Evolutionary conservation across 2,113 vertebrate species (phyloP), one percentile per base, ranked within the genome.

Genomic region (Cyanistes caeruleus): DNA sequence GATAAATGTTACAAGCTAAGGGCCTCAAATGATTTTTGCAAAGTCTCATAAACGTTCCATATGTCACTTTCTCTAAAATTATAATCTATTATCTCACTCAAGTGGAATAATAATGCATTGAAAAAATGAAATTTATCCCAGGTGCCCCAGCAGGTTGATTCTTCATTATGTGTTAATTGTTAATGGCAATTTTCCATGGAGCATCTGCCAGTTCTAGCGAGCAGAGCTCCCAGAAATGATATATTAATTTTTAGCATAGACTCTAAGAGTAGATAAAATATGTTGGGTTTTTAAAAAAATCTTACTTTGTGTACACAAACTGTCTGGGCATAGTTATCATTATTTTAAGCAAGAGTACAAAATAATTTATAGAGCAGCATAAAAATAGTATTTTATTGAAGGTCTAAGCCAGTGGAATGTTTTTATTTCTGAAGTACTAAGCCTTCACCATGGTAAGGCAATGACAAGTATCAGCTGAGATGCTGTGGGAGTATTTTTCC

Each of bases 121-220:
- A 84, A 62, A 95, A 93, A 92, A 69, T 67, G 89, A 94, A 95
- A 91, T 96, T 96, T 97, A 95, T 97, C 92, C 94, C 97, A 97
- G 77, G 87, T 96, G 86, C 56, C 86, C 75, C 86, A 97, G 84
- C 87, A 95, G 91, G 89, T 97, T 96, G 82, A 89, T 94, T 88
- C 85, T 95, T 97, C 84, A 96, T 97, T 97, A 96, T 94, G 95
- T 94, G 81, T 96, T 97, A 97, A 97, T 96, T 49, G 74, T 91
- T 94, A 95, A 85, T 97, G 94, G 88, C 84, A 89, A 33, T 78
- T 96, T 97, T 97, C 93, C 92, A 96, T 93, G 93, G 73, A 90
- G 89, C 93, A 75, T 88, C 92, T 97, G 96, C 95, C 85, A 95
- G 65, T 95, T 94, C 53, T 76, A 48, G 39, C 89, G 82, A 97